Base-by-base conservation (phyloP, 2,888 invertebrate species). In the Stenchaetothrips biformis region DNA sequence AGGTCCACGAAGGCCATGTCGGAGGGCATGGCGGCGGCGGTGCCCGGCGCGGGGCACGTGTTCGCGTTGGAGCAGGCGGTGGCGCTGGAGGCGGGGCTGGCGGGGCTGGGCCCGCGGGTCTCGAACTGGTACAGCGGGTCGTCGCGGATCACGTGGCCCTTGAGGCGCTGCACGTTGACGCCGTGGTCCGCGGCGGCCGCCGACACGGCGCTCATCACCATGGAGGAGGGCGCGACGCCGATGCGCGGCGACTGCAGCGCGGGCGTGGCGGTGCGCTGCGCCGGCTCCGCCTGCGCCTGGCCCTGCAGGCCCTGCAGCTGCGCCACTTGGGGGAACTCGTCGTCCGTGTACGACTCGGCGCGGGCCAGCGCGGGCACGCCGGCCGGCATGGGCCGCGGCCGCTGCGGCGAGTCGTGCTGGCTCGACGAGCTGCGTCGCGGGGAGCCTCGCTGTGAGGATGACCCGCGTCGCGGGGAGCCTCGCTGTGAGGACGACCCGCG, bases 191-290 rank as follows among this genome's bases (percentile, higher is more conserved):
- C 89, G 79, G 90, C 85, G 81, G 88, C 86, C 87, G 90, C 83
- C 90, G 91, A 86, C 91, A 94, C 84, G 90, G 92, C 21, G 1
- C 80, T 92, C 93, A 86, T 92, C 94, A 82, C 91, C 92, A 0
- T 37, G 37, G 37, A 37, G 2, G 37, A 37, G 37, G 94, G 94
- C 0, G 94, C 94, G 1, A 94, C 94, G 0, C 94, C 94, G 85
- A 94, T 94, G 85, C 94, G 95, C 1, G 95, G 94, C 0, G 94
- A 94, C 85, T 95, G 94, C 78, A 95, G 86, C 9, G 94, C 92
- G 18, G 94, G 94, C n/a, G 94, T 93, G 84, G 94, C 94, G 86
- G 94, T 94, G 83, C 93, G 91, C 4, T 94, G 88, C 0, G 94
- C 93, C 0, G 93, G 82, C 78, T 85, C 84, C 84, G 80, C 85